A percentile compares a stretch with the other conserved stretches of the same genome.
Evolutionary conservation across 2,888 invertebrate genomes (phyloP).

Genomic region (Anthoptus insignis): DNA sequence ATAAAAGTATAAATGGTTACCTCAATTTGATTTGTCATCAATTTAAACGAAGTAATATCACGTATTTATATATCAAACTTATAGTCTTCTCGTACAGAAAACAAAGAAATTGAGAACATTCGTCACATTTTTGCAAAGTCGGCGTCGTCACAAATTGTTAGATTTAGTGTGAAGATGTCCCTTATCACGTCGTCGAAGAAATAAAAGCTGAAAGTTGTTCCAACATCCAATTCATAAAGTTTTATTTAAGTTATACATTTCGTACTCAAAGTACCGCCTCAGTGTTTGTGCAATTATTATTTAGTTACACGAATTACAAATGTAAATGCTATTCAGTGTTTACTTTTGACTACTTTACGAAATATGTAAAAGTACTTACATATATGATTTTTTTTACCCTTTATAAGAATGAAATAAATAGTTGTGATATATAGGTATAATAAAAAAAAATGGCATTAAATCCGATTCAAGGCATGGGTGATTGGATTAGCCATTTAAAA

Average conservation of each 20-base stretch:
- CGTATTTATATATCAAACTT: too few relatives aligned
- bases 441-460: too few relatives aligned
- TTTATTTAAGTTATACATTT: constrained; percentile 9
- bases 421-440: too few relatives aligned
- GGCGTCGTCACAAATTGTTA: constrained; percentile 9
- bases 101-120: not conserved
- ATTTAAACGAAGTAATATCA: too few relatives aligned
- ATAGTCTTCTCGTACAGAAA: not conserved
- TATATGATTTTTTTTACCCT: too few relatives aligned
- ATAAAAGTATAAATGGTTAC: too few relatives aligned
- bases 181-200: constrained; percentile 8
- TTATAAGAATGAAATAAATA: too few relatives aligned
- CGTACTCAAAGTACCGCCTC: not conserved
- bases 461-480: too few relatives aligned
- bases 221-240: constrained; percentile 2
- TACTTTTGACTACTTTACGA: not conserved
- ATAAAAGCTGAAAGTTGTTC: constrained; percentile 6
- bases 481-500: too few relatives aligned
- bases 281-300: not conserved
- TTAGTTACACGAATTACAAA: not conserved
- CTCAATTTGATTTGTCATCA: too few relatives aligned
- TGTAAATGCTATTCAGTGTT: too few relatives aligned
- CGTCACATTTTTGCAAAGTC: not conserved
- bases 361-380: too few relatives aligned
- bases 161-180: constrained; percentile 4